These are phyloP conservation scores for Arctopsyche grandis DNA, from an alignment of 1,140 invertebrate genomes.

Conservation along the genomic window DNA sequence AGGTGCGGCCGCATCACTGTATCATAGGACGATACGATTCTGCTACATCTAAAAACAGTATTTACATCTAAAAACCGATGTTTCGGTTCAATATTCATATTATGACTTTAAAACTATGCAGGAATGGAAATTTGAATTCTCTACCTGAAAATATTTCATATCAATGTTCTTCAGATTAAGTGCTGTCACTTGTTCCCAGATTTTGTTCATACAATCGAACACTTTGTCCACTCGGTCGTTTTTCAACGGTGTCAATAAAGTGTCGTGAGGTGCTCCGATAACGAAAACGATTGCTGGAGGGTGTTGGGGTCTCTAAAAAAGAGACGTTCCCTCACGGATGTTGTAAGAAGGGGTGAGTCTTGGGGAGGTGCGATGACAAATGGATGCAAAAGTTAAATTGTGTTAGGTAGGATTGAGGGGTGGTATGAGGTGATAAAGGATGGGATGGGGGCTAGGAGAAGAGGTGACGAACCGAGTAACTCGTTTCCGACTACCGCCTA, in stretches of 20 bases:
- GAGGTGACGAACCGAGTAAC: slow-evolving; percentile 54
- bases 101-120: too few species aligned
- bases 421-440: neutral
- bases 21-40: too few species aligned
- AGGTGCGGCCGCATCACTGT: too few species aligned
- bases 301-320: slow-evolving; percentile 48
- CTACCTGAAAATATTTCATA: too few species aligned
- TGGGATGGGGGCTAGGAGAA: slow-evolving; percentile 36
- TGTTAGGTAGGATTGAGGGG: slow-evolving; percentile 39
- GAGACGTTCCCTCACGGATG: slow-evolving; percentile 36
- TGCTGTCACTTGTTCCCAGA: too few species aligned
- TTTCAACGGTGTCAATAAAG: slow-evolving; percentile 39
- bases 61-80: too few species aligned
- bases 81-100: too few species aligned
- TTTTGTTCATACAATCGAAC: too few species aligned
- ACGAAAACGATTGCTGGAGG: slow-evolving; percentile 47
- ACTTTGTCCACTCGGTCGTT: too few species aligned
- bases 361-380: slow-evolving; percentile 52
- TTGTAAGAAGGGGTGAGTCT: slow-evolving; percentile 31
- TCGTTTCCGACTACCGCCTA: slow-evolving; percentile 45
- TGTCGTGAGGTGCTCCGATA: slow-evolving; percentile 28
- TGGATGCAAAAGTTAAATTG: slow-evolving; percentile 56
- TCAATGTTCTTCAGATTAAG: too few species aligned
- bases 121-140: too few species aligned
- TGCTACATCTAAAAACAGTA: too few species aligned